Evolutionary conservation across 2,797 vertebrate genomes (phyloP).

Genomic region (Anniella stebbinsi): DNA sequence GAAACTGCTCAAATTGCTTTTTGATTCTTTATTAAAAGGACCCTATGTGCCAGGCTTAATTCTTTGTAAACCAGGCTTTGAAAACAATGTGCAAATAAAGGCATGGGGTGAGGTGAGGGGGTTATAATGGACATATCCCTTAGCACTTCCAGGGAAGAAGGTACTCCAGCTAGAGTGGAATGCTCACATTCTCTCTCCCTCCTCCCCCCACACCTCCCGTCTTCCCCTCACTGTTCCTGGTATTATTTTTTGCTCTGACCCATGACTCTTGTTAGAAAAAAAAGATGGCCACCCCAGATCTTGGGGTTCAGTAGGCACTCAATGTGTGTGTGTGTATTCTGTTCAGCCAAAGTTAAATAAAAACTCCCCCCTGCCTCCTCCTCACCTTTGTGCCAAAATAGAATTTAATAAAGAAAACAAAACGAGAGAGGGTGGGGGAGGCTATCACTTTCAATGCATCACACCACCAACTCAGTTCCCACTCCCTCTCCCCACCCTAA

Average conservation of each 20-base stretch:
- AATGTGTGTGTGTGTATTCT: rapidly evolving
- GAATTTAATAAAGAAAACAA: background rate
- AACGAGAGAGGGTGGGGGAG: background rate
- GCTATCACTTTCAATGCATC: background rate
- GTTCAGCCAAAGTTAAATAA: constrained; percentile 9
- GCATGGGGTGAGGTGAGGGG: background rate
- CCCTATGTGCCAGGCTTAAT: background rate
- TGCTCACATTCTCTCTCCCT: constrained; percentile 63
- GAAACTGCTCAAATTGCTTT: background rate
- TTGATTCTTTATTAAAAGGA: constrained; percentile 51
- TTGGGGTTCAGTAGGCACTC: constrained; percentile 64
- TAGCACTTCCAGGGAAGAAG: background rate
- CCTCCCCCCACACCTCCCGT: background rate
- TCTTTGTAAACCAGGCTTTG: background rate
- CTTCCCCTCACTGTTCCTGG: constrained; percentile 10
- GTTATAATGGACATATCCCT: background rate
- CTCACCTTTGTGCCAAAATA: constrained; percentile 35
- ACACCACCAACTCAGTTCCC: background rate
- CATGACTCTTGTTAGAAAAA: background rate
- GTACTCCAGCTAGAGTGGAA: constrained; percentile 3
- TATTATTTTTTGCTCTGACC: background rate
- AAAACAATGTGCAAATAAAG: background rate
- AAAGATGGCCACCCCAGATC: constrained; percentile 13
- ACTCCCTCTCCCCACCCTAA: background rate
- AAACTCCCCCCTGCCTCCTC: background rate